Evolutionary conservation across 2,113 vertebrate genomes (phyloP).

Genomic region (Tor tambroides): DNA sequence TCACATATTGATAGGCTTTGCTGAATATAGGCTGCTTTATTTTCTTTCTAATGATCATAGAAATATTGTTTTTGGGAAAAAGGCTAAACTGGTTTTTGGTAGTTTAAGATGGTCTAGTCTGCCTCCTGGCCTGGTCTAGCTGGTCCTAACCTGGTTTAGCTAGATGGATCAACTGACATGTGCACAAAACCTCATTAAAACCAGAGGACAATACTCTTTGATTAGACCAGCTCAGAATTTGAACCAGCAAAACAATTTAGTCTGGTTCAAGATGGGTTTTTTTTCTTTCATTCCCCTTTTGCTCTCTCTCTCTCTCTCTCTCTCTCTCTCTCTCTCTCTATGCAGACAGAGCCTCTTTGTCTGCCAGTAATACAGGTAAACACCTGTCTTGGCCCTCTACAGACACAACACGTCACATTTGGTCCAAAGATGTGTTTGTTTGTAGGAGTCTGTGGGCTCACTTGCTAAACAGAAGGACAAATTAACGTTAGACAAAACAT

Average conservation of each 20-base stretch:
- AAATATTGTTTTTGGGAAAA: not conserved
- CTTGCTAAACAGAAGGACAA: not conserved
- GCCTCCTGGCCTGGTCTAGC: not conserved
- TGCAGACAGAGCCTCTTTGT: slow-evolving; percentile 57
- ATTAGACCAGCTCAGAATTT: not conserved
- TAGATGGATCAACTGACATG: not conserved
- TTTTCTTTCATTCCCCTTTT: not conserved
- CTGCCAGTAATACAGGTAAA: slow-evolving; percentile 50
- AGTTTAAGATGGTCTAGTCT: not conserved
- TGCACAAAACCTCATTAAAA: not conserved
- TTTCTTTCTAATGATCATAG: not conserved
- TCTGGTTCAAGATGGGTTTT: not conserved
- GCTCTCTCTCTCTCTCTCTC: slow-evolving; percentile 29
- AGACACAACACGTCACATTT: slow-evolving; percentile 42
- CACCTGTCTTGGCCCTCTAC: slow-evolving; percentile 51
- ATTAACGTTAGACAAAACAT: not conserved
- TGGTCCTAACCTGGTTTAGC: not conserved
- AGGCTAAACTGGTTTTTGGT: not conserved
- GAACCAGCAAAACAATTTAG: not conserved
- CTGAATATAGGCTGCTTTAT: not conserved
- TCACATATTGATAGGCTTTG: not conserved
- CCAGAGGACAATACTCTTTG: not conserved
- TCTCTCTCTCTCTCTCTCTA: slow-evolving; percentile 11
- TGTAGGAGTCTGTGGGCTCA: not conserved
- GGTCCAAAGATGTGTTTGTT: not conserved